Conservation (phyloP, 2,113 vertebrate genomes). For the Trochalopteron elliotii region DNA sequence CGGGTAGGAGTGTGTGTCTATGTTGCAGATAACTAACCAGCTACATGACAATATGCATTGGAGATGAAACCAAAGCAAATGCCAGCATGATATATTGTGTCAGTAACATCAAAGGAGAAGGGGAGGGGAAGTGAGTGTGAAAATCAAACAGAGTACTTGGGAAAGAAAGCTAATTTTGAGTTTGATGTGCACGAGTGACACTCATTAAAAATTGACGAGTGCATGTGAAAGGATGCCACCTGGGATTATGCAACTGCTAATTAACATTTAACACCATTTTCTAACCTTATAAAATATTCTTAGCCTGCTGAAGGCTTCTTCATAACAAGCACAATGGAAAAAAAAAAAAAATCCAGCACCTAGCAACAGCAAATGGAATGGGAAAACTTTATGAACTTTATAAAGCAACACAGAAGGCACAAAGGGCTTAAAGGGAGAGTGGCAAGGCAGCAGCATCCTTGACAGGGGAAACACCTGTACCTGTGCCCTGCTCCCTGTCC, state of each 20-base stretch:
- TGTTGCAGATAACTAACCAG: conserved; percentile 42
- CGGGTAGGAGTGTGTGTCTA: neutral
- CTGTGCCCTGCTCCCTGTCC: neutral
- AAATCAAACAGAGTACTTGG: conserved; percentile 53
- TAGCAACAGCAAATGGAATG: conserved; percentile 69
- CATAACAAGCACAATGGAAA: conserved; percentile 41
- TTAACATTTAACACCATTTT: conserved; percentile 79
- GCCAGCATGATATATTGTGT: conserved; percentile 45
- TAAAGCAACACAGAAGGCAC: conserved; percentile 9
- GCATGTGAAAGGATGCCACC: conserved; percentile 69
- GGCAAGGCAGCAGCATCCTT: neutral
- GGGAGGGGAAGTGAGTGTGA: conserved; percentile 47
- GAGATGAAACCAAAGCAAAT: conserved; percentile 60
- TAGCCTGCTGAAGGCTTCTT: conserved; percentile 63
- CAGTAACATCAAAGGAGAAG: conserved; percentile 52
- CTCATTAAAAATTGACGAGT: conserved; percentile 75
- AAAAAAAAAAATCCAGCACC: conserved; percentile 43
- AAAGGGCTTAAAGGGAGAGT: neutral
- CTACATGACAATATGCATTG: conserved; percentile 43
- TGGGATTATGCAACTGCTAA: conserved; percentile 79
- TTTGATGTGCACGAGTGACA: conserved; percentile 66
- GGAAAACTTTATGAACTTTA: conserved; percentile 62
- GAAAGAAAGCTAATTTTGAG: conserved; percentile 67
- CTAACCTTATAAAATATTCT: conserved; percentile 74
- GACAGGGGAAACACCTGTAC: neutral